Evolutionary conservation across 1,140 invertebrate genomes (phyloP).

Genomic region (Phenacoccus solenopsis): DNA sequence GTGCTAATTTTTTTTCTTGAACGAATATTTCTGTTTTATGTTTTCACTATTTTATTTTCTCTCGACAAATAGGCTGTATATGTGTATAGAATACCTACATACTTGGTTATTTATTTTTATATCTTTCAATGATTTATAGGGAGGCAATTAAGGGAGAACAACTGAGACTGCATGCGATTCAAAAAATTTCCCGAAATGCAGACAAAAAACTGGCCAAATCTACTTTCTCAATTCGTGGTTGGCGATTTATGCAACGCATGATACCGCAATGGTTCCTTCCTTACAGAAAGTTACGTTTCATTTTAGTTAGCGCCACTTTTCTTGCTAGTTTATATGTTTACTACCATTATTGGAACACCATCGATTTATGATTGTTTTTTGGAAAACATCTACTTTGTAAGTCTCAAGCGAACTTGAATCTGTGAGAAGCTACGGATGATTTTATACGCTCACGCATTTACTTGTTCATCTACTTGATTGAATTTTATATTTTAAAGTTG

Average conservation of each 20-base stretch:
- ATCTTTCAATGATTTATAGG: no score
- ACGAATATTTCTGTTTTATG: no score
- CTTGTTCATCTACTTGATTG: no score
- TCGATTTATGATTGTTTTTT: neutral
- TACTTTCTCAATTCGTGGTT: neutral
- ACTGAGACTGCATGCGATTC: neutral
- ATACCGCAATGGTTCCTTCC: neutral
- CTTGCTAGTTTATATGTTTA: neutral
- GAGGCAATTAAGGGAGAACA: neutral
- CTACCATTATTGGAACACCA: neutral
- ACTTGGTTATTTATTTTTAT: no score
- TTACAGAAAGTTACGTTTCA: neutral
- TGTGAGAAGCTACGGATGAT: no score
- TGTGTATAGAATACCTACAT: no score
- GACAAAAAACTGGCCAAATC: neutral
- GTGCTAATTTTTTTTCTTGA: no score
- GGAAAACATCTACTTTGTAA: neutral
- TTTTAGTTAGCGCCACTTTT: neutral
- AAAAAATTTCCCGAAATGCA: neutral
- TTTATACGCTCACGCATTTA: no score
- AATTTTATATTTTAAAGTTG: neutral
- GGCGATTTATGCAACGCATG: neutral
- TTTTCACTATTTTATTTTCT: no score
- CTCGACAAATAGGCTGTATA: no score
- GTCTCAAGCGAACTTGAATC: neutral